Conservation (phyloP, 92 coral and sea anemone genomes). For the Nematostella vectensis region DNA sequence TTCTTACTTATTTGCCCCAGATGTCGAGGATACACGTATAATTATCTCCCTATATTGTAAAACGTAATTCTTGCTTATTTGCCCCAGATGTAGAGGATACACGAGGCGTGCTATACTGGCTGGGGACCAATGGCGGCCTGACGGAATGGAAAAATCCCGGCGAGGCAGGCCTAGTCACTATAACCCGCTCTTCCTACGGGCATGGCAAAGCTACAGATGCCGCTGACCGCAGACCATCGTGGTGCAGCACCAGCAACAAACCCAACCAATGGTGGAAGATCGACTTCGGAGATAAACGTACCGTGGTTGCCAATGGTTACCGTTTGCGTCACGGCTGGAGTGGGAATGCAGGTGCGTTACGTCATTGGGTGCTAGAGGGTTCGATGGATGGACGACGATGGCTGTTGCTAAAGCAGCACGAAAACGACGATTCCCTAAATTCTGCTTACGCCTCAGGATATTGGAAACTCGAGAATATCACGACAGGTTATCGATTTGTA, state of each 20-base stretch:
- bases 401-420: slow-evolving; percentile 43
- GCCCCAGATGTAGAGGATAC: slow-evolving; percentile 39
- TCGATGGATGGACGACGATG: slow-evolving; percentile 58
- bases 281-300: slow-evolving; percentile 62
- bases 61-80: too few relatives aligned
- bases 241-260: slow-evolving; percentile 67
- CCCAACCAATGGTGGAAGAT: slow-evolving; percentile 77
- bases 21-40: too few relatives aligned
- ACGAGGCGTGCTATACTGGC: slow-evolving; percentile 68
- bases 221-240: slow-evolving; percentile 54
- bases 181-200: slow-evolving; percentile 70
- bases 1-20: too few relatives aligned
- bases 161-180: slow-evolving; percentile 34
- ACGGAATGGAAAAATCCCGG: slow-evolving; percentile 66
- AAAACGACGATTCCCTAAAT: slow-evolving; percentile 47
- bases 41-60: too few relatives aligned
- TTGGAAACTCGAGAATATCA: slow-evolving; percentile 47
- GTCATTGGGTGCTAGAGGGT: slow-evolving; percentile 67
- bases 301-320: slow-evolving; percentile 44
- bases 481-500: slow-evolving; percentile 40
- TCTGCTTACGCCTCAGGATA: slow-evolving; percentile 54
- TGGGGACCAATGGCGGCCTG: slow-evolving; percentile 48
- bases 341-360: slow-evolving; percentile 52
- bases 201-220: slow-evolving; percentile 65
- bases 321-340: slow-evolving; percentile 65